Evolutionary conservation across 2,888 invertebrate species (phyloP).

Genomic region (Neuroscelio doddi): DNA sequence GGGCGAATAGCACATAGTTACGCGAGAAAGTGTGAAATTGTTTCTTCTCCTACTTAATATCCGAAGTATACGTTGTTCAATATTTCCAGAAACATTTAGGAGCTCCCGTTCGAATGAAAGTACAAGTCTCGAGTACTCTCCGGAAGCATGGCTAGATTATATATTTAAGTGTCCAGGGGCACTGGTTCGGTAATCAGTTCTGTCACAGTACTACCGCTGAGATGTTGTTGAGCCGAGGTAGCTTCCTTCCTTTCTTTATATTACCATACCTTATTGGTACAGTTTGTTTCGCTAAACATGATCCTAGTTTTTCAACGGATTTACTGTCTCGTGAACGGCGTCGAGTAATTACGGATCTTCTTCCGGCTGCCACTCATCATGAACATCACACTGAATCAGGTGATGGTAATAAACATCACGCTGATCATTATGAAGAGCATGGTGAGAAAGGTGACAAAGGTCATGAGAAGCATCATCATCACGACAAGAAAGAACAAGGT

Average conservation of each 20-base stretch:
- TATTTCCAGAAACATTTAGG: neutral
- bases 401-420: conserved; percentile 81
- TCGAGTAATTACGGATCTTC: conserved; percentile 33
- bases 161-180: conserved; percentile 63
- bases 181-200: conserved; percentile 55
- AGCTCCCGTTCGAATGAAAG: conserved; percentile 35
- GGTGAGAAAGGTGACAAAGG: no score
- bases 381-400: no score
- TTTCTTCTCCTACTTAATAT: neutral
- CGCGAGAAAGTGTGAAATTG: conserved; percentile 15
- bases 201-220: conserved; percentile 35
- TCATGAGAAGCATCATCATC: conserved; percentile 82
- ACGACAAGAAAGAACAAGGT: conserved; percentile 77
- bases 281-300: conserved; percentile 7
- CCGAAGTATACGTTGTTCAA: neutral
- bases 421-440: conserved; percentile 84
- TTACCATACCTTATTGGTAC: no score
- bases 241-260: conserved; percentile 27
- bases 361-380: conserved; percentile 31
- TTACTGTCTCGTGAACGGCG: conserved; percentile 19
- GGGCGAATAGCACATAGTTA: no score
- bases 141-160: conserved; percentile 52
- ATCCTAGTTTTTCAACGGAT: neutral
- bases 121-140: conserved; percentile 12
- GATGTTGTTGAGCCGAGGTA: conserved; percentile 26